phyloP scores from a whole-genome alignment of 2,113 vertebrate genomes.

The Tyto alba region DNA sequence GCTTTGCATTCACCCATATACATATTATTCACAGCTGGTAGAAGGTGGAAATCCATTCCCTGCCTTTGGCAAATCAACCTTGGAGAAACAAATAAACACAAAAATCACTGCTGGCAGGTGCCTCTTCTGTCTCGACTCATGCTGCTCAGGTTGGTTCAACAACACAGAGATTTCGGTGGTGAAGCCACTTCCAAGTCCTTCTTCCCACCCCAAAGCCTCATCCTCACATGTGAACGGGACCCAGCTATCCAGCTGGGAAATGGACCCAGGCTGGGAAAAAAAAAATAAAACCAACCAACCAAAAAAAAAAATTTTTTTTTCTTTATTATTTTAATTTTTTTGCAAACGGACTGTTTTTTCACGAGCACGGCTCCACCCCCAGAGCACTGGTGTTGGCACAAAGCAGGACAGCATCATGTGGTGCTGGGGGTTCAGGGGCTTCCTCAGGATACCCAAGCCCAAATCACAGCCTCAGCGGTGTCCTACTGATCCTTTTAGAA shows the following conservation, averaged over 20 bases:
- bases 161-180: background rate
- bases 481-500: background rate
- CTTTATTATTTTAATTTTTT: background rate
- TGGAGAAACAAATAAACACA: background rate
- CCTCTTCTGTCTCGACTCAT: background rate
- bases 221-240: background rate
- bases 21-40: background rate
- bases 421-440: background rate
- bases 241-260: background rate
- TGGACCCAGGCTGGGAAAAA: rapidly evolving
- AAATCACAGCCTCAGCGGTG: background rate
- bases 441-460: rapidly evolving
- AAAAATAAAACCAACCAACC: no score
- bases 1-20: background rate
- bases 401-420: background rate
- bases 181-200: background rate
- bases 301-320: background rate
- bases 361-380: rapidly evolving
- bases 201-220: background rate
- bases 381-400: background rate
- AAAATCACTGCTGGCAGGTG: background rate
- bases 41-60: background rate
- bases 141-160: background rate
- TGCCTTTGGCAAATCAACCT: background rate
- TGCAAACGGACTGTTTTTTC: background rate